Conservation (phyloP, 2,888 invertebrate genomes). For the Physocephala rufipes region DNA sequence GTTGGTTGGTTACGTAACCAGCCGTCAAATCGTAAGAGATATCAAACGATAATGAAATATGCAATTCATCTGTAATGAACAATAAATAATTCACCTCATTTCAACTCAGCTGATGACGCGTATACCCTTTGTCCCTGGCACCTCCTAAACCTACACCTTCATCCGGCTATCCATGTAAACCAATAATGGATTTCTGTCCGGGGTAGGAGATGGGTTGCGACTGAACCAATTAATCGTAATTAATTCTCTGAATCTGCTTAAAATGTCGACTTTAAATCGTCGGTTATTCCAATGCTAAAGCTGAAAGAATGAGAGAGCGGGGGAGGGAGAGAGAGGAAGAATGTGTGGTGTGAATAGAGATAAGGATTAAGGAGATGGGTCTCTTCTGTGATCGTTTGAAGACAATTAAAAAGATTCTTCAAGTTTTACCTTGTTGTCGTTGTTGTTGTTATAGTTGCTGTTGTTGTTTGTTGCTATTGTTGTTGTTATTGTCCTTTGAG, state of each 20-base stretch:
- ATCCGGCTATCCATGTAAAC: not conserved
- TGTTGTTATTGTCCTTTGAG: not conserved
- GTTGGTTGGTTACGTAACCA: slow-evolving; percentile 59
- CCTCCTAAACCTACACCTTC: not conserved
- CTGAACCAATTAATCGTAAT: slow-evolving; percentile 52
- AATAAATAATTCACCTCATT: not conserved
- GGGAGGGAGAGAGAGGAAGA: not conserved
- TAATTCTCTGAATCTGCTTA: slow-evolving; percentile 61
- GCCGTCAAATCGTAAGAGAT: slow-evolving; percentile 57
- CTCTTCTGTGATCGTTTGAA: not conserved
- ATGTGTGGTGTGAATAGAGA: not conserved
- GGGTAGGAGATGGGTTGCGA: slow-evolving; percentile 7
- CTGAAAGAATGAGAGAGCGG: not conserved
- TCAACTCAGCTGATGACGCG: not conserved
- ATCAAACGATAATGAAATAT: slow-evolving; percentile 31
- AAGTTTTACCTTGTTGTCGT: not conserved
- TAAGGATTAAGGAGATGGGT: not conserved
- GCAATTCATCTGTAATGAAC: slow-evolving; percentile 31
- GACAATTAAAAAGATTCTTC: not conserved
- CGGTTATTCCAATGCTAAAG: slow-evolving; percentile 1
- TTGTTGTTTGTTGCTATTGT: not conserved
- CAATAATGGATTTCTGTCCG: not conserved
- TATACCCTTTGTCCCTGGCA: no score
- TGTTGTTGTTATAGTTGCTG: not conserved
- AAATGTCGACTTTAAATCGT: slow-evolving; percentile 50